Evolutionary conservation across 2,888 invertebrate genomes (phyloP), one percentile per base, ranked within the genome.

Genomic region (Noctua pronuba): DNA sequence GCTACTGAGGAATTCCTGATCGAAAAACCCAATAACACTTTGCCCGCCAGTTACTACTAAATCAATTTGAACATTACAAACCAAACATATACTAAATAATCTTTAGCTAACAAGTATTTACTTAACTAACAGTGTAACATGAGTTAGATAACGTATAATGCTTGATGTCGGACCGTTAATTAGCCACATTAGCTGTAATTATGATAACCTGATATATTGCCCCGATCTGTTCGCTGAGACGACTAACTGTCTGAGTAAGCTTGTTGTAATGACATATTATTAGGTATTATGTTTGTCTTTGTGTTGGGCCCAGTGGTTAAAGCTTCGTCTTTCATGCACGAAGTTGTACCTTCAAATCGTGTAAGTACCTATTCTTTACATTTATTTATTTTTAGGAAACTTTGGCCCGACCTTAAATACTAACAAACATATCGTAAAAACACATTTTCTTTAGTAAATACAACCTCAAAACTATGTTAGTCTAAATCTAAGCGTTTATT

Each of bases 191-290:
- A 83, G 77, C 28, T 35, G 58, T 83, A 67, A 83, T 75, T 73
- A 71, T 72, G 83, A 79, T 88, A 83, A 67, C 52, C 67, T 85
- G 77, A 87, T 88, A 55, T 66, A 77, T 87, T 31, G 44, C 41
- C n/a, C 24, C 24, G 55, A 71, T 65, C 60, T 75, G 66, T 78
- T 78, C 5, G 44, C 31, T 65, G 5, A 46, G 62, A 72, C 64
- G 46, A 71, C 38, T 69, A 28, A 73, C 18, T 73, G 72, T 55
- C 66, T 73, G 38, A 18, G 21, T 35, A 55, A 74, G 62, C 55
- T 66, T 28, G 41, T 58, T 16, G 10, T 66, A 58, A 58, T 82
- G 55, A 75, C 31, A 46, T 55, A 62, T 52, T 52, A 49, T 65
- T 41, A 71, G 18, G 7, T 64, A 2, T 8, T 28, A 58, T 49